Conservation (phyloP, 2,113 vertebrate species). For the Ranitomeya variabilis region DNA sequence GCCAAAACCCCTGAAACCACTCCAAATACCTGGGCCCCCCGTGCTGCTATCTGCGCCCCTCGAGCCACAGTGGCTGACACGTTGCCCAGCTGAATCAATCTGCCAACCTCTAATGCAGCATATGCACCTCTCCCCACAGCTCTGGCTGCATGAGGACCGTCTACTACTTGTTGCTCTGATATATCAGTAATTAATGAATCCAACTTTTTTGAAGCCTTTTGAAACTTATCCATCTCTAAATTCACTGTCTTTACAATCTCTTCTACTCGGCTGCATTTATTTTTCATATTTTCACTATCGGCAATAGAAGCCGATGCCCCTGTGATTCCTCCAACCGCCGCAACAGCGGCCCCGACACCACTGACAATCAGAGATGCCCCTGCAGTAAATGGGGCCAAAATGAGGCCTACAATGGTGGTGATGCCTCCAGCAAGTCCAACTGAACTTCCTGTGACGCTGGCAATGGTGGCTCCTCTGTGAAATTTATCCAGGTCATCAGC, state of each 20-base stretch:
- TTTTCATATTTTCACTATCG: conserved; percentile 70
- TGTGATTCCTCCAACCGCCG: conserved; percentile 74
- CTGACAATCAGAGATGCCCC: conserved; percentile 73
- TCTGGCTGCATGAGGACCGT: neutral
- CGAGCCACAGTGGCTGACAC: conserved; percentile 45
- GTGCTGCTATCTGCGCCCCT: conserved; percentile 61
- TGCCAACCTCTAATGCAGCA: conserved; percentile 55
- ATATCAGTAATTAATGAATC: conserved; percentile 41
- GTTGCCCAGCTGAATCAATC: conserved; percentile 60
- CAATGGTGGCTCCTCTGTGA: conserved; percentile 67
- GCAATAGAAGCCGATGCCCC: conserved; percentile 75
- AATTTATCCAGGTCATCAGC: conserved; percentile 69
- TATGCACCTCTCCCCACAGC: neutral
- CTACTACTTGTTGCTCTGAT: too few relatives aligned
- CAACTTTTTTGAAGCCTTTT: conserved; percentile 67
- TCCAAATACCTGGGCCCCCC: conserved; percentile 67
- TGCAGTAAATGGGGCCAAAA: conserved; percentile 74
- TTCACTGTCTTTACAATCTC: conserved; percentile 74
- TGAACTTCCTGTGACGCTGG: conserved; percentile 70
- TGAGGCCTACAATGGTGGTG: conserved; percentile 74
- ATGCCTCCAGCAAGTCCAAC: conserved; percentile 73
- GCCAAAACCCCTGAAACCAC: conserved; percentile 74
- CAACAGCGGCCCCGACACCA: conserved; percentile 73
- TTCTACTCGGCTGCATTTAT: conserved; percentile 75
- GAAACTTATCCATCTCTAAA: conserved; percentile 68